These are phyloP conservation scores for Todiramphus saurophagus DNA, from an alignment of 2,113 vertebrate species.

Conservation along the genomic window DNA sequence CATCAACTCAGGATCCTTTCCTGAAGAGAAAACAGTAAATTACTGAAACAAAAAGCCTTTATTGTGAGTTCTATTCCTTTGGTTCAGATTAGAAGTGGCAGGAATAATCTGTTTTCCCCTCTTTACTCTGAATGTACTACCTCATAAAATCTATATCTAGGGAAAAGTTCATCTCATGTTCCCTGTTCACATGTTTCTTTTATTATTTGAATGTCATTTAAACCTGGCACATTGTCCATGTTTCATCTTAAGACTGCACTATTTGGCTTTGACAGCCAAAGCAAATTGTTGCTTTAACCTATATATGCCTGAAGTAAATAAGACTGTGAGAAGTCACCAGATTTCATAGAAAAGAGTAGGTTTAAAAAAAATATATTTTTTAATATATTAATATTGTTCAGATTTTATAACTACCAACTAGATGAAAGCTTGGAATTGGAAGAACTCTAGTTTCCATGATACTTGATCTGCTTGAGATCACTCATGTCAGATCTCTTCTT, in stretches of 20 bases:
- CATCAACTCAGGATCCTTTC: neutral
- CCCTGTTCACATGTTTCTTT: neutral
- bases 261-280: neutral
- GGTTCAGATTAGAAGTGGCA: neutral
- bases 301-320: neutral
- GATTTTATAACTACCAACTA: neutral
- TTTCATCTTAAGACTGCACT: neutral
- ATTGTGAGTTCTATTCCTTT: neutral
- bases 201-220: neutral
- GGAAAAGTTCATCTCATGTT: neutral
- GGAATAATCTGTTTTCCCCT: neutral
- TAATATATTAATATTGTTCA: neutral
- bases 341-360: neutral
- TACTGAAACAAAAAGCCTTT: neutral
- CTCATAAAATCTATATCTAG: neutral
- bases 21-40: neutral
- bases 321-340: neutral
- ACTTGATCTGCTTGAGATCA: neutral
- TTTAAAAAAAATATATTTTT: neutral
- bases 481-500: neutral
- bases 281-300: neutral
- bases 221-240: neutral
- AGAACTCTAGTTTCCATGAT: neutral
- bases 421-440: neutral
- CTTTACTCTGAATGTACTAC: neutral